Percentiles rank a stretch among this genome's conserved stretches.
Conservation (phyloP, 1,140 invertebrate genomes). For the Hestina assimilis region DNA sequence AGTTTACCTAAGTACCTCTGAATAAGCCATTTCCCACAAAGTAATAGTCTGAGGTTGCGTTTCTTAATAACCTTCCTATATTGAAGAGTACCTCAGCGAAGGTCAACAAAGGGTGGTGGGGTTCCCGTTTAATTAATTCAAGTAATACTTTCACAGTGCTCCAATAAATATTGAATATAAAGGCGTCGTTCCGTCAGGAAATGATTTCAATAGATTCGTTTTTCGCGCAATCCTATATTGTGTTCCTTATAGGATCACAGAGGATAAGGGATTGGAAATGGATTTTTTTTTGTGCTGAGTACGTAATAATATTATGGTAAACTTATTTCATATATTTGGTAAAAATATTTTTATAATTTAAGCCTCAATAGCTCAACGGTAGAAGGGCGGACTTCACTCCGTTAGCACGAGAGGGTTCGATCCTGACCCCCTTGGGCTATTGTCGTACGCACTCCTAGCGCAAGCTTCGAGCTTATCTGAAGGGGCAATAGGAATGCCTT, state of each 20-base stretch:
- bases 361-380: no score
- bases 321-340: neutral
- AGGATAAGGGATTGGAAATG: neutral
- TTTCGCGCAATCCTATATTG: neutral
- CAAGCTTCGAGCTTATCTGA: no score
- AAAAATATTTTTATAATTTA: no score
- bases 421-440: no score
- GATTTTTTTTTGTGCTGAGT: neutral
- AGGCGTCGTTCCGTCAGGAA: neutral
- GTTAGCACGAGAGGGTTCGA: no score
- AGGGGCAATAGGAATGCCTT: no score
- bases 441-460: no score
- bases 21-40: constrained; percentile 13
- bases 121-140: constrained; percentile 43
- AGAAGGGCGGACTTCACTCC: no score
- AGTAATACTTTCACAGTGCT: constrained; percentile 28
- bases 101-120: constrained; percentile 33
- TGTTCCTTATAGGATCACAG: neutral
- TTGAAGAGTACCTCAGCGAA: constrained; percentile 21
- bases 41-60: constrained; percentile 30
- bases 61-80: constrained; percentile 33
- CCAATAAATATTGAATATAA: constrained; percentile 45
- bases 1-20: constrained; percentile 13
- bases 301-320: neutral
- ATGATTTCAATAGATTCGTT: neutral